A percentile compares a stretch with the other conserved stretches of the same genome.
Evolutionary conservation across 1,140 invertebrate genomes (phyloP).

Genomic region (Chironomus striatipennis): DNA sequence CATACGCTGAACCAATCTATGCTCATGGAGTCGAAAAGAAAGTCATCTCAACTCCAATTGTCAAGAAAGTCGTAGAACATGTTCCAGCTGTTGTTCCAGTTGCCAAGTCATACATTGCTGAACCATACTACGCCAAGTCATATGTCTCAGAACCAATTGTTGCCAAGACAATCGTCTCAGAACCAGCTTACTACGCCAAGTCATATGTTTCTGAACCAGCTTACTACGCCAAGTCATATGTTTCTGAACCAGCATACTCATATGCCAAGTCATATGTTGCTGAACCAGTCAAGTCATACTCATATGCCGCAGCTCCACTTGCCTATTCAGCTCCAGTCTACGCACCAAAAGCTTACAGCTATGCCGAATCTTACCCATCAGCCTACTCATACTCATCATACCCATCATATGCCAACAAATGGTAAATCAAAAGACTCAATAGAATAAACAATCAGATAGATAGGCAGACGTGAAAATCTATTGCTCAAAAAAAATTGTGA

Average conservation of each 20-base stretch:
- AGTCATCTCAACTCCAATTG: conserved; percentile 30
- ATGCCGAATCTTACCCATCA: neutral
- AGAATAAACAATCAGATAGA: too few species aligned
- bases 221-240: conserved; percentile 26
- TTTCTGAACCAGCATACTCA: conserved; percentile 25
- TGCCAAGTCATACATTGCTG: conserved; percentile 27
- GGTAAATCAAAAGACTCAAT: neutral
- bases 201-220: conserved; percentile 29
- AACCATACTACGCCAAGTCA: conserved; percentile 13
- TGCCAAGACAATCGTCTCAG: conserved; percentile 26
- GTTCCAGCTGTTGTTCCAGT: conserved; percentile 26
- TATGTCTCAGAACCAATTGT: conserved; percentile 27
- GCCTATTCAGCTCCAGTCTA: conserved; percentile 30
- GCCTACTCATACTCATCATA: neutral
- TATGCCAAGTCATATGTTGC: neutral
- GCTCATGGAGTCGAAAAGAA: conserved; percentile 34
- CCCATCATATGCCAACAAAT: neutral
- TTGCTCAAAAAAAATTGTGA: too few species aligned
- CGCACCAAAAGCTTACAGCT: too few species aligned
- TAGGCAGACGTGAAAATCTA: too few species aligned
- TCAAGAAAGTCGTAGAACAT: conserved; percentile 29
- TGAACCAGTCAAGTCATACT: neutral
- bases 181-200: conserved; percentile 24
- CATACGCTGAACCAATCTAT: conserved; percentile 33
- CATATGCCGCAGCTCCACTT: conserved; percentile 35